Evolutionary conservation across 2,797 vertebrate species (phyloP).

Genomic region (Diceros bicornis): DNA sequence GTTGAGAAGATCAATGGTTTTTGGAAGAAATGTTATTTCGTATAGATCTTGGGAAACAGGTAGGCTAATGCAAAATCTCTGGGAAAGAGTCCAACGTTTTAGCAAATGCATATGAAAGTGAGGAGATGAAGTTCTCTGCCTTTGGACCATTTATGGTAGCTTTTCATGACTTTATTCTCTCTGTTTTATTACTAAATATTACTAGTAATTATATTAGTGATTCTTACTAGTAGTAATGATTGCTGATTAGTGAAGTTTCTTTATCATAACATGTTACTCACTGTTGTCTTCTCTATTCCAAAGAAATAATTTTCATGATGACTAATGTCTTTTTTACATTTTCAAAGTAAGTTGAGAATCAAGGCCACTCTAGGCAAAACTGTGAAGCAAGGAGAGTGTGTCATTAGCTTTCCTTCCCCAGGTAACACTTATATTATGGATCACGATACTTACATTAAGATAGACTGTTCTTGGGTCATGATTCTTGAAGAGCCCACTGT

Average conservation of each 20-base stretch:
- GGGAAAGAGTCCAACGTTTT: not conserved
- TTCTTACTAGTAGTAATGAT: not conserved
- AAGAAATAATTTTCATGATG: slow-evolving; percentile 10
- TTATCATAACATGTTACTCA: not conserved
- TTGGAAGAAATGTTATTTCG: slow-evolving; percentile 4
- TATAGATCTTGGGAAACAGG: not conserved
- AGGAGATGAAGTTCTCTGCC: not conserved
- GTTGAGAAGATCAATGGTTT: not conserved
- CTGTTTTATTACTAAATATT: not conserved
- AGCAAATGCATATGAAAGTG: not conserved
- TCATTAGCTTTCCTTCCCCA: not conserved
- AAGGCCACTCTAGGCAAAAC: not conserved
- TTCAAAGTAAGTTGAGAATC: not conserved
- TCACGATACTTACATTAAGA: not conserved
- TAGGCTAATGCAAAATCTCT: not conserved
- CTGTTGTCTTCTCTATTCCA: not conserved
- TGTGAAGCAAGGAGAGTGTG: not conserved
- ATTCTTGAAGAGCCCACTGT: not conserved
- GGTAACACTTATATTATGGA: not conserved
- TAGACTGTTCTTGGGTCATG: not conserved
- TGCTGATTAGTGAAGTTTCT: not conserved
- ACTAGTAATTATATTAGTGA: not conserved
- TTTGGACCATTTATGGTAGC: not conserved
- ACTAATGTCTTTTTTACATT: not conserved
- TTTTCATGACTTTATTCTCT: not conserved